These are phyloP conservation scores for Azemiops feae DNA, from an alignment of 2,113 vertebrate species.

Conservation along the genomic window DNA sequence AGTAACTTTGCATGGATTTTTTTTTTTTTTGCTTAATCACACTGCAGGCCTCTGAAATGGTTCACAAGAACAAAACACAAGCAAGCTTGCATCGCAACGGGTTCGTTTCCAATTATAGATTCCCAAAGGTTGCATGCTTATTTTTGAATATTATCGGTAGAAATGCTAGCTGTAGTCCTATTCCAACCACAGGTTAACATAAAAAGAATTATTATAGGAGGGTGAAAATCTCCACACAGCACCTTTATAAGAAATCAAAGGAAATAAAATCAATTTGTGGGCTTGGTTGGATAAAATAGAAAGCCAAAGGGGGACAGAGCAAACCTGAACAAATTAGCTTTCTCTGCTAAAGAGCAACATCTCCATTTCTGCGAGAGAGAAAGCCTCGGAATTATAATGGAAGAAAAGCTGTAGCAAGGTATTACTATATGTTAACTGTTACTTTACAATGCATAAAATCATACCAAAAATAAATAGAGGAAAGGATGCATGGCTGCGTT, in stretches of 20 bases:
- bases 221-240: neutral
- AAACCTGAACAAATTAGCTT: slow-evolving; percentile 15
- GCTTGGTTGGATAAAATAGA: neutral
- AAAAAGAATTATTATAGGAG: slow-evolving; percentile 11
- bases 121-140: neutral
- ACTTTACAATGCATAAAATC: neutral
- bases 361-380: neutral
- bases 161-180: neutral
- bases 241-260: neutral
- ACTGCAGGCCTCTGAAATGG: slow-evolving; percentile 40
- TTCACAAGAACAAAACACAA: slow-evolving; percentile 27
- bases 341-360: neutral
- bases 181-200: neutral
- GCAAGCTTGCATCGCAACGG: slow-evolving; percentile 31
- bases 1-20: slow-evolving; percentile 29
- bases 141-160: rapidly evolving
- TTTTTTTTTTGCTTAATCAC: slow-evolving; percentile 36
- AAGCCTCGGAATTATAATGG: neutral
- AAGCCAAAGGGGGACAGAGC: neutral
- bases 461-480: neutral
- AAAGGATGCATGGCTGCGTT: neutral
- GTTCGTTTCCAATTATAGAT: slow-evolving; percentile 49
- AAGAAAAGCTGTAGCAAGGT: neutral
- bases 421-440: neutral
- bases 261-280: neutral